These are phyloP conservation scores for Perca fluviatilis DNA, from an alignment of 2,113 vertebrate genomes.

Conservation along the genomic window DNA sequence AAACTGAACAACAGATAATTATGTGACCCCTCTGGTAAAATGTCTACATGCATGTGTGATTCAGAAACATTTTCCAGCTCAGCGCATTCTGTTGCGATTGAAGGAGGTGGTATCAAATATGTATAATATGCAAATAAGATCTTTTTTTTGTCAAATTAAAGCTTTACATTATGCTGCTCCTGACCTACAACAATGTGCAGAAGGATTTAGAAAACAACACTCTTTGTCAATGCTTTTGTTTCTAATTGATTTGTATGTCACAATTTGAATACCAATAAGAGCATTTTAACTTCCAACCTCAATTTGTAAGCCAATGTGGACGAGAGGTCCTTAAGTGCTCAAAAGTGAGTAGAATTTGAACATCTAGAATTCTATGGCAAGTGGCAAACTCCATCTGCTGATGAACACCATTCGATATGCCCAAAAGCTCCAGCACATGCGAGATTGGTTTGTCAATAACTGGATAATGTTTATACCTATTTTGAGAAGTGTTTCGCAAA, in stretches of 20 bases:
- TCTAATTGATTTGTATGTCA: too few species aligned
- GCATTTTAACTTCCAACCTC: not conserved
- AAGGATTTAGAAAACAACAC: not conserved
- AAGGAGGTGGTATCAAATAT: not conserved
- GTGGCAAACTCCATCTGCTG: not conserved
- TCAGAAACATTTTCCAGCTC: not conserved
- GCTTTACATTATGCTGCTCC: not conserved
- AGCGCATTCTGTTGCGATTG: not conserved
- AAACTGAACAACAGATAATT: constrained; percentile 7
- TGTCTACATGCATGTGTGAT: not conserved
- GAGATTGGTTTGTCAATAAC: not conserved
- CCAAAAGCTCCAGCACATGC: not conserved
- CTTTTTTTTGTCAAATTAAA: too few species aligned
- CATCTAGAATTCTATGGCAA: not conserved
- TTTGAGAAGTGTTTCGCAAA: not conserved
- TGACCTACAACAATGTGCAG: not conserved
- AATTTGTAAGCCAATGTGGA: not conserved
- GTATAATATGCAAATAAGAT: too few species aligned
- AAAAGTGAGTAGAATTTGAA: too few species aligned
- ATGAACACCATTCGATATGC: not conserved
- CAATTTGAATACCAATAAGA: not conserved
- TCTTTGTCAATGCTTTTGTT: too few species aligned
- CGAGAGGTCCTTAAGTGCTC: too few species aligned
- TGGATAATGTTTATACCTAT: not conserved
- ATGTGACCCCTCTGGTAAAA: constrained; percentile 26